Base-by-base conservation (phyloP, 2,888 invertebrate genomes). In the Acanthosoma haemorrhoidale region DNA sequence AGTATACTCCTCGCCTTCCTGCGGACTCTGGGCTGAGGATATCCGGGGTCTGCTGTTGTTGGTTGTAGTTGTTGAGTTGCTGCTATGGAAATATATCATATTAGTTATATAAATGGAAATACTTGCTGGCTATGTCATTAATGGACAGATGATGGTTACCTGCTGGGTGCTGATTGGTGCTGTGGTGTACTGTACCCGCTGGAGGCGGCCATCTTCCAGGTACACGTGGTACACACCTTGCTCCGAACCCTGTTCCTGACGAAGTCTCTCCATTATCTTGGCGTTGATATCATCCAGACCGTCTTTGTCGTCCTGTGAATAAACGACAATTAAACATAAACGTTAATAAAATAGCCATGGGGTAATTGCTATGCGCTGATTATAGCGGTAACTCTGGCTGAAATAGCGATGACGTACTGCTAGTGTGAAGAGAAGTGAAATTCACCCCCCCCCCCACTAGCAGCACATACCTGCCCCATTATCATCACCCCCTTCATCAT, bases 211-310 rank as follows among this genome's bases (percentile, higher is more conserved):
- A 58, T 72, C 72, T 11, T 70, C 68, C 16, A 72, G 68, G 36
- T 72, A 72, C 15, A 72, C 70, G 68, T 72, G 70, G 68, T 72
- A 72, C 11, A 64, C 64, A 4, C 72, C 72, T 39, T 61, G 68
- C 32, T 72, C 68, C 1, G 72, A 70, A 11, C 72, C 72, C 36
- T 67, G 34, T 31, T 72, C 58, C 13, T 72, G 59, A 11, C 64
- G 36, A 34, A 72, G 38, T n/a, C 69, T 51, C 31, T 70, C 68
- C 72, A 72, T 72, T 9, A 72, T 68, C 21, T 67, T 34, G 25
- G 70, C 70, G 59, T 70, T 70, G 13, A 69, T 36, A 16, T 68
- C 43, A 2, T 68, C 70, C 34, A 72, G 18, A 13, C 68, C 41
- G 3, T 39, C 51, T 8, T 43, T 29, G n/a, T n/a, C n/a, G n/a